Conservation (phyloP, 2,888 invertebrate species). For the Agrotis segetum region DNA sequence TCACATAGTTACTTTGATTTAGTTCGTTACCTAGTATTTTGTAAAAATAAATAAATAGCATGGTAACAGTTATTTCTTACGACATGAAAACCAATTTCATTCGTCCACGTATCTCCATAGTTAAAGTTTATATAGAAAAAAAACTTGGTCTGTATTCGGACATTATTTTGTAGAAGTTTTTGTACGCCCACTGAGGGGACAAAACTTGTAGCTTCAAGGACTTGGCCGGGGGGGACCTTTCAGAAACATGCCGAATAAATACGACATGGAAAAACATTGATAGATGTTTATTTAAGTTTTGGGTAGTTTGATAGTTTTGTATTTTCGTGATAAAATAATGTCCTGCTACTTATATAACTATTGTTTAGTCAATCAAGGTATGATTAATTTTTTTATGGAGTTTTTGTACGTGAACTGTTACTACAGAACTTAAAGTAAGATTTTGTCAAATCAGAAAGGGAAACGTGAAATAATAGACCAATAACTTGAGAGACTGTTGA, state of each 20-base stretch:
- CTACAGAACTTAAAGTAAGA: too few relatives aligned
- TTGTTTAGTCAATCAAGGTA: not conserved
- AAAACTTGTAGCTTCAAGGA: constrained; percentile 30
- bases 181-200: constrained; percentile 23
- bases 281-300: constrained; percentile 26
- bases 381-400: not conserved
- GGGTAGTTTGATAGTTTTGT: not conserved
- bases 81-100: constrained; percentile 2
- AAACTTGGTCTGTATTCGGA: constrained; percentile 32
- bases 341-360: not conserved
- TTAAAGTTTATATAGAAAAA: constrained; percentile 33
- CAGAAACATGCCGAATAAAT: constrained; percentile 30
- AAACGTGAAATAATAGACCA: not conserved
- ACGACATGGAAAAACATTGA: constrained; percentile 23
- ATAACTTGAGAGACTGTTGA: not conserved
- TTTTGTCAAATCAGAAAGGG: not conserved
- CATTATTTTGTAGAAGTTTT: constrained; percentile 42
- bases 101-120: constrained; percentile 1
- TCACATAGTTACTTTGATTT: not conserved
- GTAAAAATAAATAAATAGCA: not conserved
- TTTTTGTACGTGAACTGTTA: not conserved
- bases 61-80: not conserved
- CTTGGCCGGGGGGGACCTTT: constrained; percentile 12
- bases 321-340: not conserved
- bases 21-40: not conserved